Percentiles rank a stretch among this genome's conserved stretches.
phyloP scores from a whole-genome alignment of 1,140 invertebrate genomes.

The Agrypnia vestita region DNA sequence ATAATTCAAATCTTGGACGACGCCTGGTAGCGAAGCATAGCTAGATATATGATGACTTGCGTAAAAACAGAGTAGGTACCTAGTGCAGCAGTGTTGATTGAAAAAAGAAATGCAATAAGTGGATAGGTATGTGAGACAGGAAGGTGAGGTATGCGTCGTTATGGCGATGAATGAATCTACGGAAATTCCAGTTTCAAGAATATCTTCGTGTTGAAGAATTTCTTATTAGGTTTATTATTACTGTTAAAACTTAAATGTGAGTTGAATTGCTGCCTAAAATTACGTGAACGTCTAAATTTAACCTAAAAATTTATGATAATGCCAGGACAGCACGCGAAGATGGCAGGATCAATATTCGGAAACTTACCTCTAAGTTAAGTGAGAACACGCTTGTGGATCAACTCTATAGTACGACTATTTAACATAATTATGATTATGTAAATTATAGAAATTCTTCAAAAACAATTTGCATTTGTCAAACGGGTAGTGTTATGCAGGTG shows the following conservation, averaged over 20 bases:
- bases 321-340: constrained; percentile 28
- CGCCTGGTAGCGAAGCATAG: too few species aligned
- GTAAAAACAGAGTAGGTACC: too few species aligned
- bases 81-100: too few species aligned
- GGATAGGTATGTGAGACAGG: too few species aligned
- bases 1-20: too few species aligned
- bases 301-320: constrained; percentile 49
- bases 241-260: constrained; percentile 40
- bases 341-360: constrained; percentile 42
- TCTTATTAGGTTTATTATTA: constrained; percentile 37
- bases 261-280: constrained; percentile 49
- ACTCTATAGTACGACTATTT: not conserved
- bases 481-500: not conserved
- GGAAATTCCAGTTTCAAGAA: constrained; percentile 28
- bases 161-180: not conserved
- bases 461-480: not conserved
- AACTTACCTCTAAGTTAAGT: too few species aligned
- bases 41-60: too few species aligned
- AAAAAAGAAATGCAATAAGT: too few species aligned
- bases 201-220: constrained; percentile 35
- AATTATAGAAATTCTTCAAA: not conserved
- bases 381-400: too few species aligned
- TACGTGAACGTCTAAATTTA: constrained; percentile 51
- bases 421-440: not conserved
- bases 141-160: not conserved